Base-by-base conservation (phyloP, 2,113 vertebrate species). In the Lepus europaeus region DNA sequence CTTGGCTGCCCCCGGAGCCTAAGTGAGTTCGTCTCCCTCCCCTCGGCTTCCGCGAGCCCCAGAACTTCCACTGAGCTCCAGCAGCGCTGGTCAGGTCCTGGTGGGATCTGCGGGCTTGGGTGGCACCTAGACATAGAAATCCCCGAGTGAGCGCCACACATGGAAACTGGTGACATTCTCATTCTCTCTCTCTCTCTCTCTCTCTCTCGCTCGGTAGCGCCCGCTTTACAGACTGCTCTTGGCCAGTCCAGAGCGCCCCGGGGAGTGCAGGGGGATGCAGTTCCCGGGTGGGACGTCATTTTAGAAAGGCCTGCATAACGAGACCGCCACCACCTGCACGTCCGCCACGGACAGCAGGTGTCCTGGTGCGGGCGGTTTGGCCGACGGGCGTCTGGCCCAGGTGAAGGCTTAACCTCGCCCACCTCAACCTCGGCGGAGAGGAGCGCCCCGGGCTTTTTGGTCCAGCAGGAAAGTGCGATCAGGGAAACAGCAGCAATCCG, bases 391-490 rank as follows among this genome's bases (percentile, higher is more conserved):
- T n/a, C 23, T n/a, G 59, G 56, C 33, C 72, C 70, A 16, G 80
- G 29, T 7, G 31, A 93, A 77, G 56, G 25, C 68, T 81, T 96
- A 76, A 82, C 3, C 13, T 53, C 68, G 51, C 80, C 22, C 31
- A 53, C 31, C 19, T 27, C 83, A 51, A n/a, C 19, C 8, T 0
- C 3, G 0, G 69, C 73, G 14, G 4, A 36, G 68, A 56, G 19
- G 64, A 20, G n/a, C 11, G 14, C 76, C 76, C 33, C 45, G 5
- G 6, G 4, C 68, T 73, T 94, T 85, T 84, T 81, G 59, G 29
- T 90, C 29, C 31, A 89, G 66, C 56, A 56, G 87, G 94, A 89
- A 93, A 94, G 79, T 25, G 49, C 1, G 70, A 36, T 56, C 12
- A 9, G 25, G 89, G 87, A 82, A 87, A 72, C 73, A 64, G 45